These are phyloP conservation scores for Irena cyanogastra DNA, from an alignment of 2,113 vertebrate genomes.

Conservation along the genomic window DNA sequence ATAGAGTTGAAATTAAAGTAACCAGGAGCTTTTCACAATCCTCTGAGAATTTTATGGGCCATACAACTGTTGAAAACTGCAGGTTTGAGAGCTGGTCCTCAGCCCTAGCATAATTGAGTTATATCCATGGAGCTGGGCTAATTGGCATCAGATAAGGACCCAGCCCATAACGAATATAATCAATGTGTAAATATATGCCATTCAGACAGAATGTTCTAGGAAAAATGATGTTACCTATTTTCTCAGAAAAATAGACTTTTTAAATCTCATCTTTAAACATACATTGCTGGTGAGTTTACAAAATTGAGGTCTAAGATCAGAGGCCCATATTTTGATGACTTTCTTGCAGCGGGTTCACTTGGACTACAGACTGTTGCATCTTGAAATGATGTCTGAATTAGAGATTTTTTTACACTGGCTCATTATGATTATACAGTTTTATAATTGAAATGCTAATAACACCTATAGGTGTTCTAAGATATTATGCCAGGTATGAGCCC, in stretches of 20 bases:
- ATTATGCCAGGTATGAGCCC: background rate
- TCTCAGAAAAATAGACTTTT: background rate
- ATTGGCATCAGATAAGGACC: background rate
- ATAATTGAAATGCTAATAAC: background rate
- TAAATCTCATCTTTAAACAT: background rate
- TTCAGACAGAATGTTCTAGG: background rate
- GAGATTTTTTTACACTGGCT: background rate
- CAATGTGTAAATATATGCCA: background rate
- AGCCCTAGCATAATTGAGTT: background rate
- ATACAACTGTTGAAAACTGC: background rate
- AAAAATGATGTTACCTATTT: background rate
- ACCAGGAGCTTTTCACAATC: background rate
- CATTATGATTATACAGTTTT: background rate
- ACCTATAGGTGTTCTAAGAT: background rate
- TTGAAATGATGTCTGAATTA: background rate
- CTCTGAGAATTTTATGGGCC: background rate
- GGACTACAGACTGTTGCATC: background rate
- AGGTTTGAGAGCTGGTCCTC: background rate
- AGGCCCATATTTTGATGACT: background rate
- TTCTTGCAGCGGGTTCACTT: background rate
- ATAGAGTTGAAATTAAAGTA: background rate
- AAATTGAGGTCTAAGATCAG: background rate
- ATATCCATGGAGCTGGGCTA: background rate
- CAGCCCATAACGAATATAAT: background rate
- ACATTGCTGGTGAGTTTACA: background rate